These are phyloP conservation scores for Pithys albifrons DNA, from an alignment of 2,113 vertebrate species.

Conservation along the genomic window DNA sequence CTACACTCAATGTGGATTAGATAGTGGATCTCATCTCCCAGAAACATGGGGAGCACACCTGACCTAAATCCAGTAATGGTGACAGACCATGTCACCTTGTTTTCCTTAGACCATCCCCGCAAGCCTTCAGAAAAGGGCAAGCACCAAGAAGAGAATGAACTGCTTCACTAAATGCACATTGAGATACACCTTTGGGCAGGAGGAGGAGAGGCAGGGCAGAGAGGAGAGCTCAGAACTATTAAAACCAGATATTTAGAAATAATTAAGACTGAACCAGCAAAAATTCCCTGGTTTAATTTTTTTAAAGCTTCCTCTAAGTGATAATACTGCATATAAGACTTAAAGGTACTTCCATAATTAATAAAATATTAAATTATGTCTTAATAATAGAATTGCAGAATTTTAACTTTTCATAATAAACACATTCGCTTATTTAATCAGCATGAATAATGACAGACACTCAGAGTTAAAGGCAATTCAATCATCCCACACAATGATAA, in stretches of 20 bases:
- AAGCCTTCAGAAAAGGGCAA: neutral
- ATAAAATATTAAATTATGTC: constrained; percentile 14
- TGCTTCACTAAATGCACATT: neutral
- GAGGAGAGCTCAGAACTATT: neutral
- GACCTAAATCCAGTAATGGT: neutral
- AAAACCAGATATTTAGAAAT: neutral
- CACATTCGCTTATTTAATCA: constrained; percentile 52
- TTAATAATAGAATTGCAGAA: neutral
- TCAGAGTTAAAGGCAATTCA: neutral
- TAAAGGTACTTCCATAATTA: constrained; percentile 12
- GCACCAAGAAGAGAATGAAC: neutral
- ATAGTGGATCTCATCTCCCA: neutral
- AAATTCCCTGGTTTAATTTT: neutral
- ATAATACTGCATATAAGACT: neutral
- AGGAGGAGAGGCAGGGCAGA: neutral
- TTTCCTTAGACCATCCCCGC: neutral
- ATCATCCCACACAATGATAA: neutral
- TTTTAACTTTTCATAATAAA: constrained; percentile 5
- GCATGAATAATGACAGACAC: neutral
- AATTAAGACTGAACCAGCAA: neutral
- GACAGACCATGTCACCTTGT: neutral
- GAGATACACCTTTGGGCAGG: neutral
- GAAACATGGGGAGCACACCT: neutral
- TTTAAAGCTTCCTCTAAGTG: neutral
- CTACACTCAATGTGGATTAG: neutral